Percentiles rank a stretch among this genome's conserved stretches.
These are phyloP conservation scores for Xiphorhynchus erythropygius DNA, from an alignment of 2,797 vertebrate genomes.

Conservation along the genomic window DNA sequence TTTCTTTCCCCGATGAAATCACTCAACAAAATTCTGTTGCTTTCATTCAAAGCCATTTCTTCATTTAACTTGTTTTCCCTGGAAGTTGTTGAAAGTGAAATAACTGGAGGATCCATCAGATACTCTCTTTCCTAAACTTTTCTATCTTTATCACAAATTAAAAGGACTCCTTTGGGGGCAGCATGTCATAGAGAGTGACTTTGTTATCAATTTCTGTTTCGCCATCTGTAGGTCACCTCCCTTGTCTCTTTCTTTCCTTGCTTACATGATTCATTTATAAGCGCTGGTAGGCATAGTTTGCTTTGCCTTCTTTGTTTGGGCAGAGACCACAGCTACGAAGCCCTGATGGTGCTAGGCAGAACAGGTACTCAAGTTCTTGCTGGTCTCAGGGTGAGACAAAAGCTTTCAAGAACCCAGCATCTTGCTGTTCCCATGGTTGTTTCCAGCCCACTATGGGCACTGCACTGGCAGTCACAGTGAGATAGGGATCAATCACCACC, in stretches of 20 bases:
- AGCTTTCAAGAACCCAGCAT: rapidly evolving
- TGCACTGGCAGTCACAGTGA: rapidly evolving
- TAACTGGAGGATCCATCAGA: not conserved
- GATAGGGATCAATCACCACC: not conserved
- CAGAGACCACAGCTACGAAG: not conserved
- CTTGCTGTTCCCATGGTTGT: not conserved
- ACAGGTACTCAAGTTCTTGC: not conserved
- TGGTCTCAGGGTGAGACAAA: not conserved
- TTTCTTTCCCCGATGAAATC: not conserved
- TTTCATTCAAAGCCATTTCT: not conserved
- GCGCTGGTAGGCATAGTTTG: not conserved
- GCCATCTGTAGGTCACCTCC: not conserved
- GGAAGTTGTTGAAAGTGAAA: not conserved
- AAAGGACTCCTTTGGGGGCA: not conserved
- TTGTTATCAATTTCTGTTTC: not conserved
- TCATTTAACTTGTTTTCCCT: rapidly evolving
- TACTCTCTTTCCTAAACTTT: not conserved
- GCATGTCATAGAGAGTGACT: not conserved
- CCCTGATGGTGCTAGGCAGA: not conserved
- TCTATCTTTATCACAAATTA: not conserved
- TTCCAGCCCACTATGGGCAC: not conserved
- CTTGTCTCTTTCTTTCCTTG: not conserved
- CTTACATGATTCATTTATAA: rapidly evolving
- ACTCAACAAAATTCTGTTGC: not conserved
- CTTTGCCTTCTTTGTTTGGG: not conserved